phyloP scores from a whole-genome alignment of 2,797 vertebrate species.

The Spinus olivaceus region DNA sequence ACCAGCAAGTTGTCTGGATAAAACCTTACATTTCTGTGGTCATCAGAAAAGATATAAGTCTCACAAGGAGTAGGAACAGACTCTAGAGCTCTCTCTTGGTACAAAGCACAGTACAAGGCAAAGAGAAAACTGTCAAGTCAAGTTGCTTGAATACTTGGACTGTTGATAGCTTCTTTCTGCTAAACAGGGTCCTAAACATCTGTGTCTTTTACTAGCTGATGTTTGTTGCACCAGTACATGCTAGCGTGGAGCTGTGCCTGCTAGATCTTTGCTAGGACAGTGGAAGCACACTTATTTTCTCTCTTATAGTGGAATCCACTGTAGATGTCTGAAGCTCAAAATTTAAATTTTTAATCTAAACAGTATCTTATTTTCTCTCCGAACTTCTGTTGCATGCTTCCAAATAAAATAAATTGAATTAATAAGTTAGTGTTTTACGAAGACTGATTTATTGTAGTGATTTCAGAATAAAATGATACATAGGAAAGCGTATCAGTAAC shows the following conservation, averaged over 20 bases:
- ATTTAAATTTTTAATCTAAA: neutral
- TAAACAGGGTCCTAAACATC: neutral
- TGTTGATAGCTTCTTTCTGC: neutral
- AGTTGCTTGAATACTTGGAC: neutral
- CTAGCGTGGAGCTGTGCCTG: conserved; percentile 15
- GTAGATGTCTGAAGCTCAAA: neutral
- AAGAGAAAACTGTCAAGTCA: neutral
- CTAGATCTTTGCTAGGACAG: neutral
- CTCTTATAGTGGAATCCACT: neutral
- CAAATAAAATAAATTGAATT: neutral
- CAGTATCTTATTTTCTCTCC: neutral
- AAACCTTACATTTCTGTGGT: neutral
- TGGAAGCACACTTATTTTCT: neutral
- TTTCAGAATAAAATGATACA: conserved; percentile 17
- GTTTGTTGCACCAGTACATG: neutral
- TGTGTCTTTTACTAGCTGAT: conserved; percentile 18
- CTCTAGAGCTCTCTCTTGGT: neutral
- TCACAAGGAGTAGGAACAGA: neutral
- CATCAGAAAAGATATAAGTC: neutral
- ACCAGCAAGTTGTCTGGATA: neutral
- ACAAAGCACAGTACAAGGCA: neutral
- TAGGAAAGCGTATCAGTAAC: neutral
- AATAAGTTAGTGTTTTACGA: neutral
- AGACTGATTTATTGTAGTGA: conserved; percentile 42
- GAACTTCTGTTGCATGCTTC: conserved; percentile 10